phyloP scores from a whole-genome alignment of 2,113 vertebrate species.

The Sebastes schlegelii region DNA sequence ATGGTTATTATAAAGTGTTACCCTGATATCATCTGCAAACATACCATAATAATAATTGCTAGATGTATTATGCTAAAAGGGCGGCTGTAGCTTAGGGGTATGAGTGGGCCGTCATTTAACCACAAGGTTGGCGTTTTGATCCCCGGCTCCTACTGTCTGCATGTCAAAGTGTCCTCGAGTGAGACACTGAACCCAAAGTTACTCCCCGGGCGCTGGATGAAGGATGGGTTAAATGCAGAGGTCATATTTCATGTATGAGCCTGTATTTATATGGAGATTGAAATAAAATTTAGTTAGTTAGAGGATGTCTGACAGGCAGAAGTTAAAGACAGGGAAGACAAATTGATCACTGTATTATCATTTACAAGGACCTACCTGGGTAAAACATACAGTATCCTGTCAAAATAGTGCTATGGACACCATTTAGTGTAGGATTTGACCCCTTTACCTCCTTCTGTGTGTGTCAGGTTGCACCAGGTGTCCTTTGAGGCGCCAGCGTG shows the following conservation, averaged over 20 bases:
- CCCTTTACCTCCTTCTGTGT: not conserved
- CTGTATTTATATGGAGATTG: no score
- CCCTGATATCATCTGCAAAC: not conserved
- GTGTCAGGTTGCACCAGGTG: conserved; percentile 92
- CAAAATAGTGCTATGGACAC: not conserved
- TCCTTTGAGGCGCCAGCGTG: conserved; percentile 93
- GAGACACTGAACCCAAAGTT: no score
- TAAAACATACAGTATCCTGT: not conserved
- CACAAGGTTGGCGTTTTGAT: no score
- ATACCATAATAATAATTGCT: not conserved
- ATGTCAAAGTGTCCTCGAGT: no score
- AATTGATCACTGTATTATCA: not conserved
- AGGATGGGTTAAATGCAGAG: no score
- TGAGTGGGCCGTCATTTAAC: no score
- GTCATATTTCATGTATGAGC: no score
- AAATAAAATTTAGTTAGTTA: not conserved
- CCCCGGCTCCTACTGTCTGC: no score
- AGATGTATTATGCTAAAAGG: not conserved
- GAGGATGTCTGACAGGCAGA: not conserved
- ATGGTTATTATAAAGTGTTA: no score
- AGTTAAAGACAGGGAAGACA: not conserved
- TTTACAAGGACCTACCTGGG: not conserved
- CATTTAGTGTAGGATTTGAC: conserved; percentile 1
- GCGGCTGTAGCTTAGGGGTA: no score
- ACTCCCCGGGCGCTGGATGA: no score